Base-by-base conservation (phyloP, 1,140 invertebrate species). In the Mylabris phalerata region DNA sequence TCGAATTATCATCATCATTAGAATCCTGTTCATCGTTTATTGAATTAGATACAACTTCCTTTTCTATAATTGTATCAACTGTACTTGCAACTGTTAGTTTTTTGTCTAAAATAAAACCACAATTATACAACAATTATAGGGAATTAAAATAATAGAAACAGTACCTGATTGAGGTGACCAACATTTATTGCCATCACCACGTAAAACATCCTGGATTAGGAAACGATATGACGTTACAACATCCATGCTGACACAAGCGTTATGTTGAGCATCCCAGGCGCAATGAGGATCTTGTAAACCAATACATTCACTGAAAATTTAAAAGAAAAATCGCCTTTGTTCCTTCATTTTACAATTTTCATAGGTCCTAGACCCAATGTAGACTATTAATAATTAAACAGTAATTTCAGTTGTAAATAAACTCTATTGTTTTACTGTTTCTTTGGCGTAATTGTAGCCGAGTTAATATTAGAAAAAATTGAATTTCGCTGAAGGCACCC, bases 281-380 rank as follows among this genome's bases (percentile, higher is more conserved):
- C 97, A 99, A 75, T 98, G 94, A 0, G 96, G 96, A 78, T 98
- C 96, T 79, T 95, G 93, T 24, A 98, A 78, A 11, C 83, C 84
- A 0, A 99, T 86, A 77, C 97, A 99, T 55, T 88, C 84, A 55
- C 87, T 86, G 89, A 77, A 77, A 4, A 32, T 5, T 32, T 32
- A 32, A 32, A 32, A 32, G 7, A 32, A 32, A 32, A 32, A 32
- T 5, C 32, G 7, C 4, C 32, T 32, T 32, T 19, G 1, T 19
- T 19, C 1, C 19, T 19, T 19, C 1, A 0, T 19, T 19, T 19
- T 19, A 19, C 19, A 19, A 19, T 19, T 19, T 19, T 19, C 19
- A 19, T 1, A 19, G 19, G 19, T 19, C 19, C 19, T 19, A 19
- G 1, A 19, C 19, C 1, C 19, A 19, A 19, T 19, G 13, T 13